Conservation (phyloP, 2,113 vertebrate genomes). For the Emydocephalus ijimae region DNA sequence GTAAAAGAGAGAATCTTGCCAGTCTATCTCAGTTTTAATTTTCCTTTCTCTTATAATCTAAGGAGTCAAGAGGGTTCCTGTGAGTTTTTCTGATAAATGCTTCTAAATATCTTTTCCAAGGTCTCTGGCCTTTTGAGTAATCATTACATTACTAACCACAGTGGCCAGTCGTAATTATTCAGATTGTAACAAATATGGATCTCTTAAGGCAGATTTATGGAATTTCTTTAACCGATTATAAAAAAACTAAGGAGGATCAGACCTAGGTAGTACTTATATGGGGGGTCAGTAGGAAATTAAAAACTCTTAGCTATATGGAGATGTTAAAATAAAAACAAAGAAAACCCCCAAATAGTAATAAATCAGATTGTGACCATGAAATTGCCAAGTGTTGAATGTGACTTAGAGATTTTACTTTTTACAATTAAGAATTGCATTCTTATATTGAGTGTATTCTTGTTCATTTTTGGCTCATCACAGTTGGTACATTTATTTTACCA, state of each 20-base stretch:
- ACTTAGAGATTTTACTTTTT: background rate
- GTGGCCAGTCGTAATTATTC: background rate
- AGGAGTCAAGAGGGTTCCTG: background rate
- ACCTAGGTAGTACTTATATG: background rate
- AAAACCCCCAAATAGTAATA: background rate
- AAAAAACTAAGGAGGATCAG: background rate
- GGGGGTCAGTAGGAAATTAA: background rate
- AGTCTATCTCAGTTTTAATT: background rate
- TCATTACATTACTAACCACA: background rate
- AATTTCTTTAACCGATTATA: background rate
- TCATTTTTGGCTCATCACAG: background rate
- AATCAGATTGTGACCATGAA: background rate
- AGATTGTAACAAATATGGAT: background rate
- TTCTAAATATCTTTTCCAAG: background rate
- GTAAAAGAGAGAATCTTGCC: background rate
- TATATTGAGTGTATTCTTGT: background rate
- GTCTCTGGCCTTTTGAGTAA: background rate
- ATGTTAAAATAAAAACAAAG: background rate
- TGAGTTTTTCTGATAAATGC: background rate
- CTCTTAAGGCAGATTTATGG: background rate
- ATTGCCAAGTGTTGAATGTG: background rate
- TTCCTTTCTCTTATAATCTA: background rate
- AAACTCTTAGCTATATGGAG: background rate
- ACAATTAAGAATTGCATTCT: background rate
- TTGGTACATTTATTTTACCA: background rate